phyloP scores from a whole-genome alignment of 2,113 vertebrate genomes.

The Petrocephalus microphthalmus region DNA sequence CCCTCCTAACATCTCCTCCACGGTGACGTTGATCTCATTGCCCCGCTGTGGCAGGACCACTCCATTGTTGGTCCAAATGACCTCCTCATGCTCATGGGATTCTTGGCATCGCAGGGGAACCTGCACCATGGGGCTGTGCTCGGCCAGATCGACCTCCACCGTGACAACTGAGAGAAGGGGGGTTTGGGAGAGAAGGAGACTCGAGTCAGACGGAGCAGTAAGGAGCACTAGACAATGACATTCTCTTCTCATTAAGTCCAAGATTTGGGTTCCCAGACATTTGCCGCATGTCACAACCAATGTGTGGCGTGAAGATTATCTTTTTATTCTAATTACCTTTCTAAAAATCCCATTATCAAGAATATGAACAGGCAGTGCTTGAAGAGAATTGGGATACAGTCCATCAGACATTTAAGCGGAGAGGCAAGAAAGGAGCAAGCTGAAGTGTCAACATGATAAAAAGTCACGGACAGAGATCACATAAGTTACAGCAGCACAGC shows the following conservation, averaged over 20 bases:
- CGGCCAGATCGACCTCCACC: slow-evolving; percentile 22
- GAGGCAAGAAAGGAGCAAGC: not conserved
- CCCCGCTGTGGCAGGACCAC: slow-evolving; percentile 8
- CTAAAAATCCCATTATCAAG: not conserved
- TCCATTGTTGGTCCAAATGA: slow-evolving; percentile 28
- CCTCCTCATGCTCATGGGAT: slow-evolving; percentile 9
- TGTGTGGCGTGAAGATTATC: not conserved
- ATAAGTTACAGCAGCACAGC: not conserved
- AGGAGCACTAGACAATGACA: not conserved
- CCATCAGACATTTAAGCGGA: not conserved
- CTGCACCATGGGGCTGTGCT: slow-evolving; percentile 11
- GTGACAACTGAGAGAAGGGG: slow-evolving; percentile 22
- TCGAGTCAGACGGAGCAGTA: not conserved
- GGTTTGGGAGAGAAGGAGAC: not conserved
- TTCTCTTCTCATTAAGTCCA: not conserved
- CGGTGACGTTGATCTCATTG: slow-evolving; percentile 28
- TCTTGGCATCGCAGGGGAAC: slow-evolving; percentile 36
- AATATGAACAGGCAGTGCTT: not conserved
- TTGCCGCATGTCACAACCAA: not conserved
- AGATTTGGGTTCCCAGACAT: not conserved
- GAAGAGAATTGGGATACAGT: not conserved
- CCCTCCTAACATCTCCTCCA: slow-evolving; percentile 36
- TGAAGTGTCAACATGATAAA: not conserved
- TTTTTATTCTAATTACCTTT: not conserved
- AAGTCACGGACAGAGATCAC: not conserved